Evolutionary conservation across 2,113 vertebrate genomes (phyloP).

Genomic region (Gymnorhina tibicen): DNA sequence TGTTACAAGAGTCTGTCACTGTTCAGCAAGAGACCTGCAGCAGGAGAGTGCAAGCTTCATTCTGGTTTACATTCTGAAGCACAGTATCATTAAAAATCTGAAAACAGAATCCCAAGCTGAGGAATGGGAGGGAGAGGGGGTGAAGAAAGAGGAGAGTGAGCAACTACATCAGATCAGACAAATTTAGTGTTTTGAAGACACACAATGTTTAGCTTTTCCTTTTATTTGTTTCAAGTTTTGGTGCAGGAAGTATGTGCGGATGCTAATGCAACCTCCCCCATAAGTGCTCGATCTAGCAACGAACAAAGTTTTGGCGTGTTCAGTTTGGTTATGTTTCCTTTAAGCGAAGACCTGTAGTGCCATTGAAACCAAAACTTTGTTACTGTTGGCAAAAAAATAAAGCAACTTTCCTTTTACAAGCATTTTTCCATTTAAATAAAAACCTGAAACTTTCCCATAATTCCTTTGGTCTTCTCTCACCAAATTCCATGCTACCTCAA

Average conservation of each 20-base stretch:
- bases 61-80: conserved; percentile 73
- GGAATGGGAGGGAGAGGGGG: not conserved
- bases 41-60: conserved; percentile 67
- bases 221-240: conserved; percentile 78
- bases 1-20: conserved; percentile 45
- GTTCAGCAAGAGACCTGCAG: conserved; percentile 64
- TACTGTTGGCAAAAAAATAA: conserved; percentile 68
- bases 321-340: conserved; percentile 68
- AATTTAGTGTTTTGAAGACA: conserved; percentile 66
- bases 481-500: conserved; percentile 64
- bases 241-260: conserved; percentile 66
- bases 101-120: conserved; percentile 42
- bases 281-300: conserved; percentile 62
- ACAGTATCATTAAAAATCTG: conserved; percentile 53
- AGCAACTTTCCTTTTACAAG: conserved; percentile 65
- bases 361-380: conserved; percentile 58
- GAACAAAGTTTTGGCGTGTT: conserved; percentile 63
- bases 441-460: conserved; percentile 66
- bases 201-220: conserved; percentile 61
- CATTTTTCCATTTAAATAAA: conserved; percentile 62
- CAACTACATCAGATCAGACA: conserved; percentile 47
- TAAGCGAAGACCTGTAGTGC: conserved; percentile 57
- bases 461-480: conserved; percentile 80
- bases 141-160: not conserved
- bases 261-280: conserved; percentile 47